These are phyloP conservation scores for Todiramphus saurophagus DNA, from an alignment of 2,113 vertebrate species.

Conservation along the genomic window DNA sequence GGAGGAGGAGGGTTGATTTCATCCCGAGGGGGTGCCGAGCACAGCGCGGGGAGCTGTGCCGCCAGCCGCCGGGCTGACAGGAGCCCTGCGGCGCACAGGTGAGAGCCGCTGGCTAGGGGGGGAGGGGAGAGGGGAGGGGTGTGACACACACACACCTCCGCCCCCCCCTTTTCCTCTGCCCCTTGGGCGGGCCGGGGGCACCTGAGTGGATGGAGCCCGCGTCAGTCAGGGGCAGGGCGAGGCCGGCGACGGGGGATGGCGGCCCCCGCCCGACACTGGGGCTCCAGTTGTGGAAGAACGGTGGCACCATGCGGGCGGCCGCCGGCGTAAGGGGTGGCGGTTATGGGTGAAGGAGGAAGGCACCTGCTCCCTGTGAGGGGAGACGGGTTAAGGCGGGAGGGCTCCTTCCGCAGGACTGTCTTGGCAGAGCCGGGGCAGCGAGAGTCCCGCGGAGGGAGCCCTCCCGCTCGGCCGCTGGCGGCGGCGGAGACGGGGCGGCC, in stretches of 20 bases:
- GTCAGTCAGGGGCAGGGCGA: constrained; percentile 12
- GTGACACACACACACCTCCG: neutral
- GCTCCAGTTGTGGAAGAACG: neutral
- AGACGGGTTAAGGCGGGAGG: neutral
- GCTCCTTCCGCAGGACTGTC: neutral
- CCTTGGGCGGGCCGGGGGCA: neutral
- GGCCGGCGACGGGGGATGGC: neutral
- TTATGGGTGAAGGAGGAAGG: neutral
- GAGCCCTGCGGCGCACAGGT: fast-evolving
- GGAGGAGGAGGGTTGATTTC: neutral
- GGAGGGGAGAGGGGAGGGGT: neutral
- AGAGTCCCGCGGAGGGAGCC: neutral
- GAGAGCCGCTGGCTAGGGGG: fast-evolving
- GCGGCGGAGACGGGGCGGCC: neutral
- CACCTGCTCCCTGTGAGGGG: neutral
- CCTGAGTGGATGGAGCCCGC: neutral
- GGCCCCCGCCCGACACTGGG: neutral
- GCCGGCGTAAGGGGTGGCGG: neutral
- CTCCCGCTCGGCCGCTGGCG: neutral
- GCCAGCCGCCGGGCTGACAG: neutral
- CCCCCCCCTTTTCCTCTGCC: neutral
- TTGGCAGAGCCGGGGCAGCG: no score
- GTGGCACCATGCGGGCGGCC: neutral
- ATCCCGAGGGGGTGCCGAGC: neutral
- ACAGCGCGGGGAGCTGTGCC: fast-evolving